A percentile compares a stretch with the other conserved stretches of the same genome.
Evolutionary conservation across 2,888 invertebrate genomes (phyloP).

Genomic region (Adineta ricciae): DNA sequence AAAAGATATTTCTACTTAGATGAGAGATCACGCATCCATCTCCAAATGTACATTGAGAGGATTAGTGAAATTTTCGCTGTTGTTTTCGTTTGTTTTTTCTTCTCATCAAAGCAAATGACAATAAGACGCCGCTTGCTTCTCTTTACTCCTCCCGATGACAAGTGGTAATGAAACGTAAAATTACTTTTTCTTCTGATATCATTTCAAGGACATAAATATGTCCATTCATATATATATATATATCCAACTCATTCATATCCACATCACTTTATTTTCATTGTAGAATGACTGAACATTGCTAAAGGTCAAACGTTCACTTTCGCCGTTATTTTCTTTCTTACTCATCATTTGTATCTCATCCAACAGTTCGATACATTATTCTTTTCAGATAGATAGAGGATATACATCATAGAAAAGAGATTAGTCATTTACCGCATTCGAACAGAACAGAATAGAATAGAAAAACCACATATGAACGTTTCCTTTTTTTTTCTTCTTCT

Average conservation of each 20-base stretch:
- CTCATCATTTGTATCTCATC: neutral
- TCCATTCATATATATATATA: too few relatives aligned
- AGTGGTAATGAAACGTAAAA: constrained; percentile 13
- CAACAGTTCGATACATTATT: neutral
- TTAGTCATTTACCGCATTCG: neutral
- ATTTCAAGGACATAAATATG: neutral
- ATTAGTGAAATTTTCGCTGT: too few relatives aligned
- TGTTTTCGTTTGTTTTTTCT: neutral
- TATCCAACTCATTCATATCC: neutral
- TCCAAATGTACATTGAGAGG: too few relatives aligned
- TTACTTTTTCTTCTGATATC: neutral
- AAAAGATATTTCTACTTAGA: neutral
- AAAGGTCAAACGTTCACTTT: constrained; percentile 2
- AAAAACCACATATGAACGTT: neutral
- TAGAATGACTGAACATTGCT: neutral
- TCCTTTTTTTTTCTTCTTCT: neutral
- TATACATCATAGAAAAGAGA: neutral
- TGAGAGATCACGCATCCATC: neutral
- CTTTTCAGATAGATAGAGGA: neutral
- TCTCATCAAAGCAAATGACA: neutral
- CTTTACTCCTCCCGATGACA: neutral
- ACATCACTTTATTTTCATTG: neutral
- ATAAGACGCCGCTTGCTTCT: neutral
- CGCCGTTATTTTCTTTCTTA: neutral
- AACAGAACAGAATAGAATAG: neutral